Conservation (phyloP, 2,113 vertebrate species). For the Synodontis membranacea region DNA sequence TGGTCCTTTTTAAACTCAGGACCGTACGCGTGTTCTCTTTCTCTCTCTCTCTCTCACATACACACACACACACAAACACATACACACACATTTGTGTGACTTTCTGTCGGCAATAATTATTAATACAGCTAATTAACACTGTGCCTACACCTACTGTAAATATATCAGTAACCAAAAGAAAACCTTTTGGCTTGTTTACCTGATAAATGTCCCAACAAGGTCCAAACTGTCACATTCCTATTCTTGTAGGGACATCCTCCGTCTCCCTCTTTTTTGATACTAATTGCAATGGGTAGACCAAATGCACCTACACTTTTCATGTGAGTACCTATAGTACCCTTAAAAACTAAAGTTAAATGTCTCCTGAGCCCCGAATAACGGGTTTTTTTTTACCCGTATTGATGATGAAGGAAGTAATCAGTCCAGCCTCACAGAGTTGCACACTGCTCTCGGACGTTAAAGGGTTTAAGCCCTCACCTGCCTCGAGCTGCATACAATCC, state of each 20-base stretch:
- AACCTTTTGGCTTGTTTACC: neutral
- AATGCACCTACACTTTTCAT: neutral
- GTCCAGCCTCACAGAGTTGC: slow-evolving; percentile 18
- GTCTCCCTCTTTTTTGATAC: neutral
- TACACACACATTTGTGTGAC: neutral
- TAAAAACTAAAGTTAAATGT: neutral
- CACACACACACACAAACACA: neutral
- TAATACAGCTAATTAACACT: neutral
- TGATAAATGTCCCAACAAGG: neutral
- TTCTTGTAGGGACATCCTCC: neutral
- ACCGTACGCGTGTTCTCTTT: neutral
- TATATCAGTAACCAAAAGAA: neutral
- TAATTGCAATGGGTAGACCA: neutral
- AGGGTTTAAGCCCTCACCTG: slow-evolving; percentile 5
- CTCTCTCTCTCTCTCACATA: too few relatives aligned
- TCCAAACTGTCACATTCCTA: neutral
- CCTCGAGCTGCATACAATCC: neutral
- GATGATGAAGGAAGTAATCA: slow-evolving; percentile 35
- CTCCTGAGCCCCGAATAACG: neutral
- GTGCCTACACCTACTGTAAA: neutral
- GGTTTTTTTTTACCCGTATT: slow-evolving; percentile 22
- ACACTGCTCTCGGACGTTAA: neutral
- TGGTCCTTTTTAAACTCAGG: slow-evolving; percentile 6
- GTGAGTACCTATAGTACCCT: neutral
- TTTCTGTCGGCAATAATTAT: neutral